Percentiles rank a stretch among this genome's conserved stretches.
Conservation (phyloP, 2,113 vertebrate species). For the Clarias magur region DNA sequence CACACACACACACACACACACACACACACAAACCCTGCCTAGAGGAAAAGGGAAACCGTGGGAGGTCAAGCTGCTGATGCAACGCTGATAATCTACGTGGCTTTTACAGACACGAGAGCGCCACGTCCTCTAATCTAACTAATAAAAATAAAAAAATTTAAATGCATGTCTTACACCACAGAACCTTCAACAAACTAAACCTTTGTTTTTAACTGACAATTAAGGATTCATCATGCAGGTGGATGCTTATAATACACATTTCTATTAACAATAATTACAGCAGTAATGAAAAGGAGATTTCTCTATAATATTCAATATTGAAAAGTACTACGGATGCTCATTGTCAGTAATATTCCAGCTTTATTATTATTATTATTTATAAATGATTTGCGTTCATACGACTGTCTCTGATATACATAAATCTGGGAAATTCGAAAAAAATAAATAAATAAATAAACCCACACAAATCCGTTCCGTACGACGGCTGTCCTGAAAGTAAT, state of each 20-base stretch:
- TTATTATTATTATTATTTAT: neutral
- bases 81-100: conserved; percentile 34
- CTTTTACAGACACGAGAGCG: conserved; percentile 19
- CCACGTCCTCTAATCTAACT: conserved; percentile 11
- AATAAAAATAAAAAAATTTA: neutral
- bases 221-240: neutral
- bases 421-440: too few species aligned
- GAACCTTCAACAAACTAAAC: neutral
- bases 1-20: neutral
- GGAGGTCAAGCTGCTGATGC: conserved; percentile 50
- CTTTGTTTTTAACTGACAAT: neutral
- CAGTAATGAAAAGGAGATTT: neutral
- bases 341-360: neutral
- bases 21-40: neutral
- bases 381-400: neutral
- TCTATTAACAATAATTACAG: neutral
- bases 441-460: too few species aligned
- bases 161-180: neutral
- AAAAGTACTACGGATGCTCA: neutral
- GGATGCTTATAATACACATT: neutral
- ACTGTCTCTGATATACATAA: neutral
- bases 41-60: conserved; percentile 46
- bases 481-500: neutral
- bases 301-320: neutral
- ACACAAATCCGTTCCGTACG: neutral